Base-by-base conservation (phyloP, 2,888 invertebrate species). In the Drosophila colorata region DNA sequence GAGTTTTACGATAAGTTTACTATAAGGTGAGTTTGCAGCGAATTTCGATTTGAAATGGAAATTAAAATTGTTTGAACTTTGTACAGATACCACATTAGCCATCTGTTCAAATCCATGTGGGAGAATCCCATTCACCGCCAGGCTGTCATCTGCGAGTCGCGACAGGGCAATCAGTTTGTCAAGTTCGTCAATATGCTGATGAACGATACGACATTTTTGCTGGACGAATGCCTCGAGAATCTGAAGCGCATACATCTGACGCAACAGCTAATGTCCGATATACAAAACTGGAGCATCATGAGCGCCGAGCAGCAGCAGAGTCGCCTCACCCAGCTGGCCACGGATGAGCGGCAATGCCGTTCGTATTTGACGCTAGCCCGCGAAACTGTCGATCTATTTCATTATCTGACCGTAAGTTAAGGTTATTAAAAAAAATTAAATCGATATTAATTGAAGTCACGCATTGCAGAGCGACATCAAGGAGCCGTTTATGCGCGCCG, bases 1-100 rank as follows among this genome's bases (percentile, higher is more conserved):
- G 99, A 99, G 93, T 99, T 99, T 93, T 99, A 99, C 90, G 99
- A 99, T 93, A 99, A 99, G 93, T 99, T 99, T 93, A 98, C 98
- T 11, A 99, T 99, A 87, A 95, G 99, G 92, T 92, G 46, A 57
- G 74, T 31, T 31, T 16, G 2, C 0, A 2, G 8, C 4, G 9
- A 14, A 9, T 13, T 41, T 49, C n/a, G 6, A 14, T 33, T 23
- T 2, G 8, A n/a, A n/a, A n/a, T n/a, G n/a, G n/a, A n/a, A 16
- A 16, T 18, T 23, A 1, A 6, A 33, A 31, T 49, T 5, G 1
- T 13, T n/a, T 20, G 41, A 28, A 28, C 25, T 14, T 13, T 14
- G 18, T 65, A 1, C 69, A 93, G 93, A 63, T 98, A 98, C 93
- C 98, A 99, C 92, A 98, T 99, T 91, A 98, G 98, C 92, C 95